Evolutionary conservation across 2,797 vertebrate genomes (phyloP).

Genomic region (Anas bahamensis): DNA sequence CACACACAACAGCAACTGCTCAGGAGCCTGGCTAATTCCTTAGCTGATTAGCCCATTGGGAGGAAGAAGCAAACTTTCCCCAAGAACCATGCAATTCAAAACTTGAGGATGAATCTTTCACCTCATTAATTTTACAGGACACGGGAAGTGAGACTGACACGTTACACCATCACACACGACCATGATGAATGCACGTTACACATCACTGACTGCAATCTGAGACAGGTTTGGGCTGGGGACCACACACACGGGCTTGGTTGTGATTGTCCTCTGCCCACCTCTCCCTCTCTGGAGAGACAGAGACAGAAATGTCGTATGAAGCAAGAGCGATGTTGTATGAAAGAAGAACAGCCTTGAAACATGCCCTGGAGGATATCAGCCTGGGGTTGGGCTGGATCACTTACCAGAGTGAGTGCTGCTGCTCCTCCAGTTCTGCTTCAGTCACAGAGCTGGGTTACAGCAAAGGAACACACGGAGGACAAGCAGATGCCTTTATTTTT

Average conservation of each 20-base stretch:
- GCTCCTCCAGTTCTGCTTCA: background rate
- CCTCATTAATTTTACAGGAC: background rate
- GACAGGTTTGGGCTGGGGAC: background rate
- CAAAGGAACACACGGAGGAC: rapidly evolving
- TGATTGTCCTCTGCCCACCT: background rate
- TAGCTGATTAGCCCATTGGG: background rate
- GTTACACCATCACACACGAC: background rate
- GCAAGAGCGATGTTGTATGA: rapidly evolving
- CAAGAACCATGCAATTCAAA: background rate
- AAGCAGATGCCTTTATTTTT: background rate
- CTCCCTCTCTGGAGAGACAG: background rate
- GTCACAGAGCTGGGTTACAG: background rate
- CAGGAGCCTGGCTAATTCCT: background rate
- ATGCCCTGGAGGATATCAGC: rapidly evolving
- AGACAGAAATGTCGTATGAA: background rate
- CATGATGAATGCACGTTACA: background rate
- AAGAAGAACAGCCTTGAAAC: background rate
- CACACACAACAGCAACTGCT: background rate
- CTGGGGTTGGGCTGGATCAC: background rate
- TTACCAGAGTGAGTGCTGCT: background rate
- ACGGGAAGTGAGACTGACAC: rapidly evolving
- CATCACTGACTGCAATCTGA: background rate
- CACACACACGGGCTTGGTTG: background rate
- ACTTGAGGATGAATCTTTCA: background rate
- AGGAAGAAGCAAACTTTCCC: background rate